Conservation (phyloP, 37 sponge, comb jelly and placozoan species). For the Ianthella basta region DNA sequence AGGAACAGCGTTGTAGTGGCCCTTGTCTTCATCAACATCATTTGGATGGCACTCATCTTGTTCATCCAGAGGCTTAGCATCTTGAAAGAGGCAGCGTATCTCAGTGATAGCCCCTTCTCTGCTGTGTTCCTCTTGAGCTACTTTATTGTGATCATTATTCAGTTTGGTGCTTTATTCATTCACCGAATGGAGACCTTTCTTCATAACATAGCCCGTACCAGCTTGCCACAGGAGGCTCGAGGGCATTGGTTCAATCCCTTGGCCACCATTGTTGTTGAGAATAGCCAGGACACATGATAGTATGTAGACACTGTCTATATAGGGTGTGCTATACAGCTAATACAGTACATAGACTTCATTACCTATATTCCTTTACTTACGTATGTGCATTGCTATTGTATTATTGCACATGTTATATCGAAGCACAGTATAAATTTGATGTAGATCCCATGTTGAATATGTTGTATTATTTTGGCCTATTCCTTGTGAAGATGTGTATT, state of each 20-base stretch:
- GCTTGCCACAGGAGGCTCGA: neutral
- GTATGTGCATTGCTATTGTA: neutral
- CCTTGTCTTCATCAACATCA: conserved; percentile 70
- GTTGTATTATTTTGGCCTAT: too few species aligned
- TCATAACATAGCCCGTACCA: conserved; percentile 57
- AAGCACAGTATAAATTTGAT: too few species aligned
- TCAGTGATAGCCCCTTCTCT: conserved; percentile 37
- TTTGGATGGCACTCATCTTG: conserved; percentile 63
- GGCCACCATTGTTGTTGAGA: too few species aligned
- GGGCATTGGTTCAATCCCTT: neutral
- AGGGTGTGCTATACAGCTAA: too few species aligned
- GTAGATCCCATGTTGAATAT: too few species aligned
- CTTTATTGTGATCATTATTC: conserved; percentile 37
- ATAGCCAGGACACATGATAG: too few species aligned
- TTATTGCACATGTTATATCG: too few species aligned
- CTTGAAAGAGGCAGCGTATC: neutral
- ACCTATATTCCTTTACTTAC: neutral
- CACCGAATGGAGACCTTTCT: conserved; percentile 67
- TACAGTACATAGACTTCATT: conserved; percentile 4
- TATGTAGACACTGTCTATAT: too few species aligned
- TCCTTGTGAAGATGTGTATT: too few species aligned
- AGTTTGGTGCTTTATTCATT: conserved; percentile 56
- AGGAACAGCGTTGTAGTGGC: conserved; percentile 51
- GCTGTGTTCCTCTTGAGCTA: conserved; percentile 46
- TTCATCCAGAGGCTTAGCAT: conserved; percentile 38